phyloP scores from a whole-genome alignment of 2,797 vertebrate genomes.

The Propithecus deckenii region DNA sequence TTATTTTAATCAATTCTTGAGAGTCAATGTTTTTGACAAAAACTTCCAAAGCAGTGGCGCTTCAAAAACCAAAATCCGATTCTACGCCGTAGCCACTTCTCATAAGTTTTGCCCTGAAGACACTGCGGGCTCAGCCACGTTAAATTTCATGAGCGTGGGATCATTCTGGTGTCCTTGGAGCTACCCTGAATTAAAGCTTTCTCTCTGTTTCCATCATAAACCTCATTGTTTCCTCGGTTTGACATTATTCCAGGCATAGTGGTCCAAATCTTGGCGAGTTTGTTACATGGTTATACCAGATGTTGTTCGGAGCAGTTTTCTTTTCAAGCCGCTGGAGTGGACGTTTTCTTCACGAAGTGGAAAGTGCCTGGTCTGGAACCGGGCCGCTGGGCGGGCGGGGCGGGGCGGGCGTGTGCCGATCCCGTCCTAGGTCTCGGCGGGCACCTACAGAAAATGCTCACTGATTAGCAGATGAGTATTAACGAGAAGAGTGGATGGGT shows the following conservation, averaged over 20 bases:
- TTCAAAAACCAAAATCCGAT: fast-evolving
- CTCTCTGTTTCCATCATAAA: background rate
- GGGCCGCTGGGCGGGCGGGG: fast-evolving
- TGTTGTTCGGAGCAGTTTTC: background rate
- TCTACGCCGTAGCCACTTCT: fast-evolving
- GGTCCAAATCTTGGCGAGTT: background rate
- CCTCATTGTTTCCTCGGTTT: constrained; percentile 1
- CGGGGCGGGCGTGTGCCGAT: fast-evolving
- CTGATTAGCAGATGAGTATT: fast-evolving
- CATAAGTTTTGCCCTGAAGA: background rate
- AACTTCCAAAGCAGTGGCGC: background rate
- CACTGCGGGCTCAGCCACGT: fast-evolving
- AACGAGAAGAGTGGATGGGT: fast-evolving
- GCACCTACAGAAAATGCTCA: background rate
- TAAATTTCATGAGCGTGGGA: fast-evolving
- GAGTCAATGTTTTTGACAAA: background rate
- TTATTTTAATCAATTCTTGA: background rate
- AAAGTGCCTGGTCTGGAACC: fast-evolving
- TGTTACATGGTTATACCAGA: background rate
- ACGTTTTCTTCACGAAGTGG: background rate
- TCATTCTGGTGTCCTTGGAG: background rate
- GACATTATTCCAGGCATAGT: background rate
- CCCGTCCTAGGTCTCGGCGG: too few relatives aligned
- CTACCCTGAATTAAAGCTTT: background rate
- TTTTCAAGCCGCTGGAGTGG: background rate